Base-by-base conservation (phyloP, 2,113 vertebrate genomes). In the Cyprinodon tularosa region DNA sequence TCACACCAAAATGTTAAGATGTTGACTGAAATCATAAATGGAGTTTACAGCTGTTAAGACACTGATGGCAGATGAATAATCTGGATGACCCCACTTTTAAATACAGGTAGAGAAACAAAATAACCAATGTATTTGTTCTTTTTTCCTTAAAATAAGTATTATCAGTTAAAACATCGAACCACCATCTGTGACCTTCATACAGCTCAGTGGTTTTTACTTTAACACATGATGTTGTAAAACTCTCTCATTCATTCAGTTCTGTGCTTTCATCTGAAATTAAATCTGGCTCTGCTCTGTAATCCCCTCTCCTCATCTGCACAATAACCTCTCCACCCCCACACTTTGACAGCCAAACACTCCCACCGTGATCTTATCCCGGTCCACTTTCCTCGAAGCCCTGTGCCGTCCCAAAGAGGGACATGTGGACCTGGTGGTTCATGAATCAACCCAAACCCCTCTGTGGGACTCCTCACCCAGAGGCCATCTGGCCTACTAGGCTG, bases 401-500 rank as follows among this genome's bases (percentile, higher is more conserved):
- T 78, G 82, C 69, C 69, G 72, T 83, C 82, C 70, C 74, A 71
- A 78, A 78, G 84, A 77, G 62, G 67, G 81, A 77, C 68, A 20
- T 20, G 75, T 73, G 85, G 86, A 88, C 82, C 84, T 86, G 78
- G 86, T 48, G 83, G 87, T 87, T 90, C 90, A 88, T 39, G 57
- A 84, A 91, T 89, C 88, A 83, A 82, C 14, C 85, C 87, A 73
- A 45, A 73, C 66, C 88, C 76, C 78, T 85, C 84, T 62, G 80
- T 69, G 67, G 76, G 53, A 67, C 84, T 71, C 36, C 87, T 81
- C 68, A 57, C 90, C 92, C 89, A 89, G 88, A 88, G 77, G 88
- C 94, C 94, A 95, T 95, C 94, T 95, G 94, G 88, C 90, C 75
- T 79, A 80, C 80, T 88, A 91, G 93, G 93, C 92, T 94, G 93